Evolutionary conservation across 1,140 invertebrate genomes (phyloP).

Genomic region (Portunus trituberculatus): DNA sequence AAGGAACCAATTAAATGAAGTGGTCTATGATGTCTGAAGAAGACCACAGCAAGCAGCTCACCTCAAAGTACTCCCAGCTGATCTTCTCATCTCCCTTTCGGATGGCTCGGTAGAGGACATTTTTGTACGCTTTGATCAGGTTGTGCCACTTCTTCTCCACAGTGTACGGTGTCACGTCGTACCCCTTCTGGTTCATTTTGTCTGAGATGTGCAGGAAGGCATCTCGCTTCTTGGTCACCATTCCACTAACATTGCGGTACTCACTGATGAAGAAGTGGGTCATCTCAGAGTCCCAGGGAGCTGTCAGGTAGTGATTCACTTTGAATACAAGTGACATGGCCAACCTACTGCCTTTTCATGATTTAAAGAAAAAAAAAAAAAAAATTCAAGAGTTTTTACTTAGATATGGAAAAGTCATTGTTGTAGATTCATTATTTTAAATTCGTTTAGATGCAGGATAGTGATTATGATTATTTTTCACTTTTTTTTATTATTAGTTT

Average conservation of each 20-base stretch:
- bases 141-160: constrained; percentile 70
- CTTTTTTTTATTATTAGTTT: too few relatives aligned
- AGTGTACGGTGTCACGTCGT: constrained; percentile 63
- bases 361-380: too few relatives aligned
- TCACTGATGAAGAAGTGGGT: constrained; percentile 66
- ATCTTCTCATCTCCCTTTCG: constrained; percentile 63
- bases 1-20: too few relatives aligned
- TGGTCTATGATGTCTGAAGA: too few relatives aligned
- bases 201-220: constrained; percentile 66
- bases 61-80: constrained; percentile 66
- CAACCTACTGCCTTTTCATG: too few relatives aligned
- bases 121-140: constrained; percentile 64
- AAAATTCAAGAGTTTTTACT: too few relatives aligned
- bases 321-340: too few relatives aligned
- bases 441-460: too few relatives aligned
- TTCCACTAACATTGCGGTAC: constrained; percentile 60
- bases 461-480: too few relatives aligned
- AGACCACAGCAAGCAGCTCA: background rate
- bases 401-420: too few relatives aligned
- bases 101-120: constrained; percentile 58
- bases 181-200: constrained; percentile 65
- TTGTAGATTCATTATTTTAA: too few relatives aligned
- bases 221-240: constrained; percentile 60
- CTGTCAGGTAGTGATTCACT: background rate
- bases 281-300: constrained; percentile 66